Base-by-base conservation (phyloP, 2,797 vertebrate species). In the Eulemur rubriventer region DNA sequence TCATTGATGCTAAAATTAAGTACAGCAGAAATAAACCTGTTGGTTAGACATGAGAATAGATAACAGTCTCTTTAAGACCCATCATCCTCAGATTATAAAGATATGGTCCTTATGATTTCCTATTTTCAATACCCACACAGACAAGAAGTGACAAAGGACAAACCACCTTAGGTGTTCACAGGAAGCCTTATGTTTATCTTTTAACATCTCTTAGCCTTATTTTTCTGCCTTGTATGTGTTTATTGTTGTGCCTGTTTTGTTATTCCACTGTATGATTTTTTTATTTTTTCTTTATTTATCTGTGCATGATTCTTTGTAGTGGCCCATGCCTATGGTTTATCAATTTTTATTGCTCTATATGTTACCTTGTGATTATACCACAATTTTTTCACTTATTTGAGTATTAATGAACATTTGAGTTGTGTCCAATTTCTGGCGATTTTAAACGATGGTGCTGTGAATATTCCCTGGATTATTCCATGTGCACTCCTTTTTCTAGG, bases 11-110 rank as follows among this genome's bases (percentile, higher is more conserved):
- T 43, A 78, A 89, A 48, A 46, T 91, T 95, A 92, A 96, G 78
- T 80, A 73, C 3, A 55, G 33, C 16, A 63, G 85, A 84, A 72
- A 86, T 63, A 88, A 92, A 75, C n/a, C n/a, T 94, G 9, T 63
- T 94, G 26, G 87, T 89, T 46, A 70, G 38, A 86, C 48, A 94
- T 87, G 43, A 76, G 55, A 91, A 33, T 33, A 70, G 73, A 83
- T 73, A 81, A 75, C 1, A 7, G 9, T 69, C 59, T 43, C 12
- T 70, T 69, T 43, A 57, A 76, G 41, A 41, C 30, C 26, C 33
- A 38, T 43, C 48, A 26, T 83, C 9, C 50, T 91, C 41, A 33
- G 35, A 81, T 59, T 82, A 43, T 46, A 72, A 81, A 63, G 78
- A 41, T 14, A 7, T 16, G 76, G 63, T 75, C 1, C 26, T 78